phyloP scores from a whole-genome alignment of 37 sponge, comb jelly and placozoan genomes.

The Haliclona indistincta region DNA sequence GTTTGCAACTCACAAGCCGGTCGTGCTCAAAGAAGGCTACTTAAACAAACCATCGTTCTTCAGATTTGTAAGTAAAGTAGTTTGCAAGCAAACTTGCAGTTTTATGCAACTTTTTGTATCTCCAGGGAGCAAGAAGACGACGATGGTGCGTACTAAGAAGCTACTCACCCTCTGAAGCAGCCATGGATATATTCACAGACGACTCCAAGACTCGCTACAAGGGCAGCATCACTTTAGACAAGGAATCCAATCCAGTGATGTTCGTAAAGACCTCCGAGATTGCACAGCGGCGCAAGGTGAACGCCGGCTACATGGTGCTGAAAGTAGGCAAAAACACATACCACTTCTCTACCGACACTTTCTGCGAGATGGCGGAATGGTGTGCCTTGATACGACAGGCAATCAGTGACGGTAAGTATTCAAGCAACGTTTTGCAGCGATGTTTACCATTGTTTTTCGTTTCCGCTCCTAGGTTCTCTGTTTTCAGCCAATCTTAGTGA shows the following conservation, averaged over 20 bases:
- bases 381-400: constrained; percentile 58
- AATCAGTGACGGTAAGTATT: constrained; percentile 48
- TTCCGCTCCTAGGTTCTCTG: constrained; percentile 19
- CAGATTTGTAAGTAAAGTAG: constrained; percentile 58
- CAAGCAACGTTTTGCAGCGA: background rate
- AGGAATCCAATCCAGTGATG: constrained; percentile 31
- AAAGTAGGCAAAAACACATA: constrained; percentile 58
- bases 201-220: constrained; percentile 62
- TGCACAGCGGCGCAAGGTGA: constrained; percentile 5
- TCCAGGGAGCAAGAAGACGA: constrained; percentile 53
- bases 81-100: no score
- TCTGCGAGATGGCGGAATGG: constrained; percentile 58
- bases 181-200: constrained; percentile 65
- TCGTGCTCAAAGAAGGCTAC: constrained; percentile 63
- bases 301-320: constrained; percentile 31
- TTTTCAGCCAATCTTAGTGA: constrained; percentile 59
- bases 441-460: no score
- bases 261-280: constrained; percentile 51
- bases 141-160: constrained; percentile 66
- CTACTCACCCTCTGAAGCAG: constrained; percentile 40
- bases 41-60: constrained; percentile 61
- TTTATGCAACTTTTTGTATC: background rate
- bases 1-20: constrained; percentile 29
- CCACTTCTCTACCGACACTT: constrained; percentile 57
- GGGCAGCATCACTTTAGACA: constrained; percentile 60